phyloP scores from a whole-genome alignment of 2,888 invertebrate species.

The Drosophila siamana region DNA sequence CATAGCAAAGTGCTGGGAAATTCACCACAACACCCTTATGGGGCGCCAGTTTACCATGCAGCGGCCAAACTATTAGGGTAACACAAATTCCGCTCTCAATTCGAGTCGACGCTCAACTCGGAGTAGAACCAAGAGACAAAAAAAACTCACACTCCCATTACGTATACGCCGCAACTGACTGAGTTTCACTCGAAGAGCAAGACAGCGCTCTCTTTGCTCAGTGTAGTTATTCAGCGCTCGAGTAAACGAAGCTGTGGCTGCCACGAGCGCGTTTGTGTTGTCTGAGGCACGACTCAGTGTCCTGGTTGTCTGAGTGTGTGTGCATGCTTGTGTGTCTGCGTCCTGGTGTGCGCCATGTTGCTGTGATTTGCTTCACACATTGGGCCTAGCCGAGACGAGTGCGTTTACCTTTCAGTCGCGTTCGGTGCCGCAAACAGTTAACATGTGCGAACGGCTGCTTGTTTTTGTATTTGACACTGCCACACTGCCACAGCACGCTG shows the following conservation, averaged over 20 bases:
- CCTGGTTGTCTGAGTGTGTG: slow-evolving; percentile 34
- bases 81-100: slow-evolving; percentile 5
- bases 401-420: slow-evolving; percentile 85
- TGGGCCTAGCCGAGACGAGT: slow-evolving; percentile 74
- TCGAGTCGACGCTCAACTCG: slow-evolving; percentile 10
- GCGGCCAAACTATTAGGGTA: slow-evolving; percentile 34
- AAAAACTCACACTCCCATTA: slow-evolving; percentile 7
- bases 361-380: slow-evolving; percentile 65
- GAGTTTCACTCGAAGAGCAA: slow-evolving; percentile 39
- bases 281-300: slow-evolving; percentile 57
- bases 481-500: slow-evolving; percentile 46
- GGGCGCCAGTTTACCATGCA: slow-evolving; percentile 53
- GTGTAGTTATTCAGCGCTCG: slow-evolving; percentile 40
- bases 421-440: slow-evolving; percentile 85
- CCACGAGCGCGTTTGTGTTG: slow-evolving; percentile 57
- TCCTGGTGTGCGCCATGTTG: slow-evolving; percentile 47
- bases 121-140: neutral
- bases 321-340: slow-evolving; percentile 39
- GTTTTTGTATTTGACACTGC: slow-evolving; percentile 3
- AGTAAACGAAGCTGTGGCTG: slow-evolving; percentile 22
- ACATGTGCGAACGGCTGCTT: slow-evolving; percentile 75
- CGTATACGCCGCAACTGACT: slow-evolving; percentile 38
- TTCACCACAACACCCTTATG: slow-evolving; percentile 40
- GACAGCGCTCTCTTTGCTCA: slow-evolving; percentile 14
- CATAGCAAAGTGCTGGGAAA: slow-evolving; percentile 18